Evolutionary conservation across 2,888 invertebrate species (phyloP).

Genomic region (Brachyptera putata): DNA sequence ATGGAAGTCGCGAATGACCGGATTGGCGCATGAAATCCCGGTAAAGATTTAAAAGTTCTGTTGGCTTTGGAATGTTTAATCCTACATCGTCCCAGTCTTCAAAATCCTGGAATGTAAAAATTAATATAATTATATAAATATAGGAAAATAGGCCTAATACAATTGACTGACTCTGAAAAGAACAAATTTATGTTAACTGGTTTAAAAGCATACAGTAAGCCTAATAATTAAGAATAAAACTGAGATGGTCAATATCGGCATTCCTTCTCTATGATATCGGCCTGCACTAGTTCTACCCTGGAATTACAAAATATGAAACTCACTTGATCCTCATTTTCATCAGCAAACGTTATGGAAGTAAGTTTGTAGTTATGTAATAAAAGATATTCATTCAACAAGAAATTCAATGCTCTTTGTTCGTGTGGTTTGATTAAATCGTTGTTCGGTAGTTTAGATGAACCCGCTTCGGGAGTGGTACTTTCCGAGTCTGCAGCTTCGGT

Average conservation of each 20-base stretch:
- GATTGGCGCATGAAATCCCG: slow-evolving; percentile 52
- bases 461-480: slow-evolving; percentile 48
- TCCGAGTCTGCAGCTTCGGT: slow-evolving; percentile 64
- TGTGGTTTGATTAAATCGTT: slow-evolving; percentile 64
- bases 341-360: slow-evolving; percentile 84
- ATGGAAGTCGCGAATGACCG: slow-evolving; percentile 48
- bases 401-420: slow-evolving; percentile 79
- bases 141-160: too few relatives aligned
- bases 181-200: slow-evolving; percentile 5
- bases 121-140: too few relatives aligned
- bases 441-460: slow-evolving; percentile 43
- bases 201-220: slow-evolving; percentile 15
- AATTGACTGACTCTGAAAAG: too few relatives aligned
- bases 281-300: too few relatives aligned
- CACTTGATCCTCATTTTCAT: slow-evolving; percentile 86
- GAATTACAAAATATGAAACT: too few relatives aligned
- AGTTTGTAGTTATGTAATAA: slow-evolving; percentile 74
- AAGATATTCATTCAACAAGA: slow-evolving; percentile 81
- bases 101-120: slow-evolving; percentile 58
- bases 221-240: too few relatives aligned
- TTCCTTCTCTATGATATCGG: too few relatives aligned
- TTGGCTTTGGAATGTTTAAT: slow-evolving; percentile 76
- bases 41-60: slow-evolving; percentile 65
- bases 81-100: slow-evolving; percentile 93
- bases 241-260: neutral